These are phyloP conservation scores for Drosophila barbarae DNA, from an alignment of 2,888 invertebrate species.

Conservation along the genomic window DNA sequence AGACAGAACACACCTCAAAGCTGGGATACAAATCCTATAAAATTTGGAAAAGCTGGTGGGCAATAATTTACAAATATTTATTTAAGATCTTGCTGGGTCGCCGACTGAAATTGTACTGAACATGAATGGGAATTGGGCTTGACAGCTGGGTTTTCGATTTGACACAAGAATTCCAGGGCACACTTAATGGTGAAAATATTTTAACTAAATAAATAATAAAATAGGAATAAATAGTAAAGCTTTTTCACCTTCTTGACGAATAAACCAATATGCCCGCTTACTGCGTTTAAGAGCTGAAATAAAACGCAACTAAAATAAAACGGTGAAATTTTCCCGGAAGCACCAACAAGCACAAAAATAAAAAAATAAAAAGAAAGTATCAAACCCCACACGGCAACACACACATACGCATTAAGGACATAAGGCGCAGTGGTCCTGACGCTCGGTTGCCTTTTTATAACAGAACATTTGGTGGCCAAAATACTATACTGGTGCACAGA, in stretches of 20 bases:
- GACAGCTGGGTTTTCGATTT: not conserved
- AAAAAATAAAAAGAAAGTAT: not conserved
- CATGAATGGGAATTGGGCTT: not conserved
- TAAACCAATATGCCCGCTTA: conserved; percentile 16
- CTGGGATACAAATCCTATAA: not conserved
- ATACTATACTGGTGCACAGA: conserved; percentile 13
- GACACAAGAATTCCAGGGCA: not conserved
- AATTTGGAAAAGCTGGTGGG: not conserved
- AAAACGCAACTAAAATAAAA: conserved; percentile 63
- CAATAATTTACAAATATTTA: not conserved
- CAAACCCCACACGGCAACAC: conserved; percentile 12
- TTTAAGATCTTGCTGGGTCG: not conserved
- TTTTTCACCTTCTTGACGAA: not conserved
- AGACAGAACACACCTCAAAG: no score
- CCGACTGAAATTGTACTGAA: not conserved
- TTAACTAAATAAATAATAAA: no score
- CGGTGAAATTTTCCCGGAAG: conserved; percentile 47
- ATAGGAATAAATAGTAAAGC: no score
- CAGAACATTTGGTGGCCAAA: conserved; percentile 47
- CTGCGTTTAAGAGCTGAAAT: conserved; percentile 29
- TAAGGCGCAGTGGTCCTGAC: conserved; percentile 45
- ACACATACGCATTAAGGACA: conserved; percentile 31
- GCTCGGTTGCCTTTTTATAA: conserved; percentile 70
- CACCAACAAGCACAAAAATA: conserved; percentile 26
- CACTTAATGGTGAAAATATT: not conserved